Evolutionary conservation across 2,888 invertebrate species (phyloP).

Genomic region (Eledona agricola): DNA sequence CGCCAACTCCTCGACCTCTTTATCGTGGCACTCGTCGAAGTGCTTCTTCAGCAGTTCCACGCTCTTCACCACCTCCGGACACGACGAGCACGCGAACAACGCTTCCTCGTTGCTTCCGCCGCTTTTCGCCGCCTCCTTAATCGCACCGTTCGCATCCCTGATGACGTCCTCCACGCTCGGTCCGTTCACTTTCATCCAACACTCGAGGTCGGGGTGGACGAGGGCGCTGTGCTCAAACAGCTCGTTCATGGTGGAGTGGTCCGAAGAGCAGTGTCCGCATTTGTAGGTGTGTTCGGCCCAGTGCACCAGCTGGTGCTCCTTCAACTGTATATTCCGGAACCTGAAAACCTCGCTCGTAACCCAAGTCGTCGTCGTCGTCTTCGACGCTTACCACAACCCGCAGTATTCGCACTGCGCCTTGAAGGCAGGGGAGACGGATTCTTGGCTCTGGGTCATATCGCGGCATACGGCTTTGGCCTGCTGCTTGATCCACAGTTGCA

Average conservation of each 20-base stretch:
- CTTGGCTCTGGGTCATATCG: neutral
- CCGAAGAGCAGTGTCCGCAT: constrained; percentile 62
- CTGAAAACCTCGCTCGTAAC: constrained; percentile 37
- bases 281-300: constrained; percentile 62
- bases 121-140: neutral
- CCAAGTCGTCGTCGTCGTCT: neutral
- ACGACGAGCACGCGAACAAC: constrained; percentile 43
- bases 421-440: neutral
- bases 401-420: constrained; percentile 29
- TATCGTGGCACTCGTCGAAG: constrained; percentile 43
- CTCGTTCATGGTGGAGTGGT: constrained; percentile 50
- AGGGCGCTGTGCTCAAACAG: constrained; percentile 50
- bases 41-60: constrained; percentile 41
- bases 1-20: constrained; percentile 12
- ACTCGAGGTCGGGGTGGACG: constrained; percentile 34
- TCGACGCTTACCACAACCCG: constrained; percentile 16
- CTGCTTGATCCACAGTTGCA: constrained; percentile 12
- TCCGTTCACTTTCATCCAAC: constrained; percentile 13
- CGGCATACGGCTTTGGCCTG: constrained; percentile 9
- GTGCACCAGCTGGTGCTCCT: constrained; percentile 63
- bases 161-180: constrained; percentile 33
- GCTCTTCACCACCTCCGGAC: constrained; percentile 41
- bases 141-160: constrained; percentile 10
- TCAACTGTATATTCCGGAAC: constrained; percentile 49
- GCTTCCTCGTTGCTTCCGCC: constrained; percentile 3